Evolutionary conservation across 2,888 invertebrate species (phyloP).

Genomic region (Eutolmus rufibarbis): DNA sequence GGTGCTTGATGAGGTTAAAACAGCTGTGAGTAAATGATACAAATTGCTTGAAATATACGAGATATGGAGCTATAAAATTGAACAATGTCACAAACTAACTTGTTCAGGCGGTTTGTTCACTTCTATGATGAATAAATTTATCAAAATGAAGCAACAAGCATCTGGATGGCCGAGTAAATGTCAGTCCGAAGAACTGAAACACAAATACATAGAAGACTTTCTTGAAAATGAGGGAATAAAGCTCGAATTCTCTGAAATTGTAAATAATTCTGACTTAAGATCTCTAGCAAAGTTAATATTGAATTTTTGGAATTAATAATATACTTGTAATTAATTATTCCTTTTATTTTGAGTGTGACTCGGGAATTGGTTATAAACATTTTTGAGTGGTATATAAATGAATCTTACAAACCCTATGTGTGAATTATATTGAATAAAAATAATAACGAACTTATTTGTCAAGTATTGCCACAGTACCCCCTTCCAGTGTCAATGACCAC

Average conservation of each 20-base stretch:
- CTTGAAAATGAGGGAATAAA: conserved; percentile 49
- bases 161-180: conserved; percentile 50
- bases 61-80: conserved; percentile 53
- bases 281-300: too few species aligned
- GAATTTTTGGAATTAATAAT: too few species aligned
- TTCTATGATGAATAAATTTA: conserved; percentile 51
- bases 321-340: too few species aligned
- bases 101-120: conserved; percentile 50
- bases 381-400: too few species aligned
- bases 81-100: conserved; percentile 45
- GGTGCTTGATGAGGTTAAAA: conserved; percentile 53
- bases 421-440: too few species aligned
- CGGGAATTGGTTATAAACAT: too few species aligned
- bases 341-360: too few species aligned
- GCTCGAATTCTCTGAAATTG: conserved; percentile 48
- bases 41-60: conserved; percentile 50
- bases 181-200: conserved; percentile 43
- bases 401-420: too few species aligned
- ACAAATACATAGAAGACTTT: conserved; percentile 50
- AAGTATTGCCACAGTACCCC: too few species aligned
- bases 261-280: too few species aligned
- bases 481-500: too few species aligned
- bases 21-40: conserved; percentile 53
- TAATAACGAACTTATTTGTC: too few species aligned
- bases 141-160: conserved; percentile 52